phyloP scores from a whole-genome alignment of 2,888 invertebrate species.

The Drosophila paracracens region DNA sequence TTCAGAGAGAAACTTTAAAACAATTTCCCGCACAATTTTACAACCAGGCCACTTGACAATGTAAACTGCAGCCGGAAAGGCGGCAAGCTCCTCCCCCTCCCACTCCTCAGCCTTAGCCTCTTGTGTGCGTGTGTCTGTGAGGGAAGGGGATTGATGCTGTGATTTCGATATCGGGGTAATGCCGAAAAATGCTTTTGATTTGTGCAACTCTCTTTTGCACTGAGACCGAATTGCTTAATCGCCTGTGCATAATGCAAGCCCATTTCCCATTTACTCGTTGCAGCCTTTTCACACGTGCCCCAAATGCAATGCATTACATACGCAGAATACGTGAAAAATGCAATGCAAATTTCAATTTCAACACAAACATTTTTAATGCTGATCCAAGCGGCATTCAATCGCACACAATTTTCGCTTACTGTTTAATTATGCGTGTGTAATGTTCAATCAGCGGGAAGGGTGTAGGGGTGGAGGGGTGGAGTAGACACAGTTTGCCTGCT shows the following conservation, averaged over 20 bases:
- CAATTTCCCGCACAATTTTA: constrained; percentile 67
- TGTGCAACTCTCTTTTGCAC: constrained; percentile 43
- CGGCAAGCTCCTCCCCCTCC: constrained; percentile 7
- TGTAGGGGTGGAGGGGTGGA: background rate
- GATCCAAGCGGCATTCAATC: constrained; percentile 62
- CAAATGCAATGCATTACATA: constrained; percentile 49
- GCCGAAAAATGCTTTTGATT: constrained; percentile 63
- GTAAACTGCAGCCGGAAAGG: constrained; percentile 56
- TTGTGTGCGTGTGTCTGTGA: constrained; percentile 3
- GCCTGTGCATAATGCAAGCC: constrained; percentile 66
- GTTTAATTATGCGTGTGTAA: constrained; percentile 70
- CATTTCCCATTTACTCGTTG: background rate
- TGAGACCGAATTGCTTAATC: constrained; percentile 67
- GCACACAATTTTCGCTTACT: constrained; percentile 56
- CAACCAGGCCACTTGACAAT: constrained; percentile 64
- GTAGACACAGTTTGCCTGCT: constrained; percentile 21
- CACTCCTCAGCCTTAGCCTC: background rate
- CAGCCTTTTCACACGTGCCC: constrained; percentile 22
- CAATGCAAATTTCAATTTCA: constrained; percentile 60
- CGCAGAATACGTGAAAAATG: constrained; percentile 60
- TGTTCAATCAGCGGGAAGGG: constrained; percentile 42
- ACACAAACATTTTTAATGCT: constrained; percentile 63
- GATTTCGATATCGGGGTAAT: constrained; percentile 36
- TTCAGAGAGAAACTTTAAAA: constrained; percentile 63
- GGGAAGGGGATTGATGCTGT: background rate